A percentile compares a stretch with the other conserved stretches of the same genome.
Evolutionary conservation across 2,888 invertebrate species (phyloP).

Genomic region (Tachystola acroxantha): DNA sequence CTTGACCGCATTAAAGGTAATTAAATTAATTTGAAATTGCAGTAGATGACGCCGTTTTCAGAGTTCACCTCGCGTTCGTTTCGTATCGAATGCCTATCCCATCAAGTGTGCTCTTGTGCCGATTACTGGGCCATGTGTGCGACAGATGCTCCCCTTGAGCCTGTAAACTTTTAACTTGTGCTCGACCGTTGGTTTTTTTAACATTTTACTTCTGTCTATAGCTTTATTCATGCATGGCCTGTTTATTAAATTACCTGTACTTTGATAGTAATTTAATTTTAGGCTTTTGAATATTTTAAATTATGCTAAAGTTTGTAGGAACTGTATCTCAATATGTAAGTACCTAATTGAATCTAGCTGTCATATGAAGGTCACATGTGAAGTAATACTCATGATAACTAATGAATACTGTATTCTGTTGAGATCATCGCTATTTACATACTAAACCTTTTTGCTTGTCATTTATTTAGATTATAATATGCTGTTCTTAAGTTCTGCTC

Average conservation of each 20-base stretch:
- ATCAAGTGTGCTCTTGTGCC: slow-evolving; percentile 49
- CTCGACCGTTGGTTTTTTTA: slow-evolving; percentile 22
- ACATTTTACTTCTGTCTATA: too few species aligned
- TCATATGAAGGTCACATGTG: slow-evolving; percentile 12
- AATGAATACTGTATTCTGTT: slow-evolving; percentile 30
- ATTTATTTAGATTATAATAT: too few species aligned
- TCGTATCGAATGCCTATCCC: slow-evolving; percentile 56
- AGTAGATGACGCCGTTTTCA: slow-evolving; percentile 42
- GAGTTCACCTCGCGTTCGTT: slow-evolving; percentile 12
- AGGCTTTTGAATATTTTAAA: too few species aligned
- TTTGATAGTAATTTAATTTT: too few species aligned
- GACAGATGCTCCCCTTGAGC: slow-evolving; percentile 60
- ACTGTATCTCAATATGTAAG: too few species aligned
- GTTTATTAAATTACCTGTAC: too few species aligned
- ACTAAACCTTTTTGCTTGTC: slow-evolving; percentile 29
- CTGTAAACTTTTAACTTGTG: slow-evolving; percentile 34
- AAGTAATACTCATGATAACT: slow-evolving; percentile 28
- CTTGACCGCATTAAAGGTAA: slow-evolving; percentile 58
- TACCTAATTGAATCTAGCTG: too few species aligned
- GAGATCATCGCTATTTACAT: slow-evolving; percentile 48
- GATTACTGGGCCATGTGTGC: slow-evolving; percentile 60
- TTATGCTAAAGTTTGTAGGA: too few species aligned
- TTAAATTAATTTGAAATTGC: slow-evolving; percentile 42
- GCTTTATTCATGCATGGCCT: too few species aligned
- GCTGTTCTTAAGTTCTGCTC: too few species aligned